phyloP scores from a whole-genome alignment of 2,888 invertebrate species.

The Athalia circularis region DNA sequence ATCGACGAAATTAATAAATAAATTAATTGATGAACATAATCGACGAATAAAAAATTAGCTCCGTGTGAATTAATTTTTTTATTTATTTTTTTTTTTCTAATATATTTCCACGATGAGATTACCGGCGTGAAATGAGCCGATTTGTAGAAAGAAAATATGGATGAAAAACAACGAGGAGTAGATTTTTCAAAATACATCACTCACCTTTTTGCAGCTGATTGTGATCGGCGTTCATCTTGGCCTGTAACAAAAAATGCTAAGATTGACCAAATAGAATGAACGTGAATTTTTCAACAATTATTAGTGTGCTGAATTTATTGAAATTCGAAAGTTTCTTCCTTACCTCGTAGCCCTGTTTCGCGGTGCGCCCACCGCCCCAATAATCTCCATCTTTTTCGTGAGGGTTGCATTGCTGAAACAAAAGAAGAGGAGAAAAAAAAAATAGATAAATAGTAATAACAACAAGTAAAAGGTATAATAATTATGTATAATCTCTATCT shows the following conservation, averaged over 20 bases:
- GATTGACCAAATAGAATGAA: slow-evolving; percentile 70
- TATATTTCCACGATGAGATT: too few species aligned
- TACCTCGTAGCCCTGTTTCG: slow-evolving; percentile 73
- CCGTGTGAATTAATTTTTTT: too few species aligned
- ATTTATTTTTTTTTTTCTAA: too few species aligned
- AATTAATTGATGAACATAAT: too few species aligned
- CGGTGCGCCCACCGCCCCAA: slow-evolving; percentile 70
- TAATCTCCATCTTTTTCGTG: slow-evolving; percentile 73
- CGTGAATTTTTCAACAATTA: background rate
- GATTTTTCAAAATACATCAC: slow-evolving; percentile 51
- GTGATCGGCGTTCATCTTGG: slow-evolving; percentile 76
- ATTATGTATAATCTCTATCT: too few species aligned
- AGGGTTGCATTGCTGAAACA: slow-evolving; percentile 72
- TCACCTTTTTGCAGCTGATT: slow-evolving; percentile 77
- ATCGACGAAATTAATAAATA: too few species aligned
- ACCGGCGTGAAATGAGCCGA: too few species aligned
- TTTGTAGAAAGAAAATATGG: too few species aligned
- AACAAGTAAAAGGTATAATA: background rate
- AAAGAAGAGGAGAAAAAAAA: slow-evolving; percentile 43
- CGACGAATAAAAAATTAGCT: too few species aligned
- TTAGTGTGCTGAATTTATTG: background rate
- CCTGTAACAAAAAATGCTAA: slow-evolving; percentile 74
- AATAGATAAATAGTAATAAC: background rate
- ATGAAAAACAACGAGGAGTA: too few species aligned
- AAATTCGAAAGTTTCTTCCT: slow-evolving; percentile 49